phyloP scores from a whole-genome alignment of 2,888 invertebrate species.

The Stictocephala bisonia region DNA sequence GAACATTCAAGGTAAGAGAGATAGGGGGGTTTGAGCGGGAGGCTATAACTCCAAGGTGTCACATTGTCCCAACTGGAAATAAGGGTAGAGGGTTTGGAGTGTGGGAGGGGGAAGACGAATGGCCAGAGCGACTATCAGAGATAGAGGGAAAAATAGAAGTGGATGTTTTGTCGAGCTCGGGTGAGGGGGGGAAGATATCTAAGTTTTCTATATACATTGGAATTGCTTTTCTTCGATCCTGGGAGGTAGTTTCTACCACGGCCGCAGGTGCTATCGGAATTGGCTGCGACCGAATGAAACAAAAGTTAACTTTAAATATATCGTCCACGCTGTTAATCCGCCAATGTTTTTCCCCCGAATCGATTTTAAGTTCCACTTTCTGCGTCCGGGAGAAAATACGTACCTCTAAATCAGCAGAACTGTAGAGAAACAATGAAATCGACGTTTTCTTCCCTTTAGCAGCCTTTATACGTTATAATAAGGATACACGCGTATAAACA shows the following conservation, averaged over 20 bases:
- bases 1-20: conserved; percentile 31
- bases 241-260: no score
- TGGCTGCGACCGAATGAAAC: no score
- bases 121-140: conserved; percentile 47
- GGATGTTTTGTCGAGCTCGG: conserved; percentile 41
- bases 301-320: conserved; percentile 41
- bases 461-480: background rate
- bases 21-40: conserved; percentile 20
- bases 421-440: no score
- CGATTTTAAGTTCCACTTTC: conserved; percentile 41
- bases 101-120: conserved; percentile 35
- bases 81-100: conserved; percentile 32
- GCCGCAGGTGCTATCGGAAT: conserved; percentile 26
- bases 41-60: conserved; percentile 47
- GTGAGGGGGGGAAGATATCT: conserved; percentile 41
- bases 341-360: conserved; percentile 28
- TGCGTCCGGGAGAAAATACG: conserved; percentile 36
- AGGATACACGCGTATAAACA: background rate
- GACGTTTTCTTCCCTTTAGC: no score
- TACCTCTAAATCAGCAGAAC: conserved; percentile 29
- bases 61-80: conserved; percentile 48
- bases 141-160: conserved; percentile 50
- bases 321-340: conserved; percentile 33
- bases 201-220: conserved; percentile 50
- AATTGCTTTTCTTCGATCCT: conserved; percentile 49